Base-by-base conservation (phyloP, 2,797 vertebrate genomes). In the Sylvia borin region DNA sequence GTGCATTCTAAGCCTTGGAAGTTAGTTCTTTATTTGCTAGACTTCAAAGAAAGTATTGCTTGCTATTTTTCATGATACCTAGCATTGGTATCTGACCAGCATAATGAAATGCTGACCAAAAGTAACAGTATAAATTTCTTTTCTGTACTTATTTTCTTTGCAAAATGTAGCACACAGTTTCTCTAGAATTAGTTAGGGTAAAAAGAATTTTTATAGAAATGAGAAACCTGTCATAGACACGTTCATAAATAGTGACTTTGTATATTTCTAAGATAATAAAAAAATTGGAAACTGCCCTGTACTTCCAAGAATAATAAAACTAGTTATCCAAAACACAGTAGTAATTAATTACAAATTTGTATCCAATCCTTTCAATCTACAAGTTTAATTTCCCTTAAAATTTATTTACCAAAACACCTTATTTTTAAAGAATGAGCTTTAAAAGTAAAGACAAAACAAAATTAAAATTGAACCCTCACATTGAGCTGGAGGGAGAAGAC, bases 1-100 rank as follows among this genome's bases (percentile, higher is more conserved):
- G 76, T 90, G 88, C 53, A 93, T 83, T 70, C 14, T 87, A 77
- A 97, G 57, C 67, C 85, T 91, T 94, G 75, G 96, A 96, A 95
- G 74, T 7, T 84, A 76, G 92, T 97, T 96, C 68, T 79, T 77
- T 95, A 51, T 96, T 97, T 95, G 31, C 47, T 82, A 74, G 77
- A 87, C 79, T 75, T 94, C 79, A 95, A 93, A 74, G 92, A 86
- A 94, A 93, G 71, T 57, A 74, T 21, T 61, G 26, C 40, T 75
- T 95, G 82, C 78, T 87, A 36, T 42, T 96, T 97, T 94, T 87
- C 86, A 43, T 53, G 36, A 92, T 88, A 79, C 51, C 54, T 27
- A 91, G 78, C 51, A 82, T 8, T 64, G 50, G 26, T 91, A 74
- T 86, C 77, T 96, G 79, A 76, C 70, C 53, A 88, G 89, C 64